Conservation (phyloP, 2,113 vertebrate species). For the Empidonax alnorum region DNA sequence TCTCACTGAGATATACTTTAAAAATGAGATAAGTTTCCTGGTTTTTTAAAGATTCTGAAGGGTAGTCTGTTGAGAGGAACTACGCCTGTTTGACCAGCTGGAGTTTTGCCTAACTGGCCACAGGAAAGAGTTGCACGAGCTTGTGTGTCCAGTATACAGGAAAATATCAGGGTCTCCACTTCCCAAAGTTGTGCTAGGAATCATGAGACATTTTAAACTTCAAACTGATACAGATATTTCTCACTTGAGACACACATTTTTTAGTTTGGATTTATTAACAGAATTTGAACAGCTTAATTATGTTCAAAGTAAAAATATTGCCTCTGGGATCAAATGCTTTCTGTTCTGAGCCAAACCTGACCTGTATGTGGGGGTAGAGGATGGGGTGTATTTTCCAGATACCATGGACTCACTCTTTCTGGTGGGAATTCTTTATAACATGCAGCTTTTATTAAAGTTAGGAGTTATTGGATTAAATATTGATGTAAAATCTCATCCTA, state of each 20-base stretch:
- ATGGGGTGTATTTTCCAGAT: constrained; percentile 39
- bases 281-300: constrained; percentile 61
- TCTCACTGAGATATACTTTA: neutral
- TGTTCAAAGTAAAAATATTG: constrained; percentile 64
- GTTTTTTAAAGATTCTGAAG: neutral
- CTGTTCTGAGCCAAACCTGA: constrained; percentile 50
- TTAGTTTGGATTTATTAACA: constrained; percentile 69
- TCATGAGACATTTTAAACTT: neutral
- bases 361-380: neutral
- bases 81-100: neutral
- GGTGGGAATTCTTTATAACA: constrained; percentile 59
- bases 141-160: neutral
- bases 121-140: neutral
- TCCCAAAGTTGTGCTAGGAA: neutral
- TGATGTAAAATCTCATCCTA: constrained; percentile 47
- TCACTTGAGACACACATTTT: constrained; percentile 19
- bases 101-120: neutral
- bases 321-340: constrained; percentile 58
- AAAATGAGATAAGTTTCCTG: neutral
- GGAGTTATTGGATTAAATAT: constrained; percentile 62
- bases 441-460: constrained; percentile 68
- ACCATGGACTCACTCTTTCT: constrained; percentile 37
- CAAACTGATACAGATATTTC: neutral
- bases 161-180: neutral
- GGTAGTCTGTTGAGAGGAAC: neutral